Conservation (phyloP, 2,113 vertebrate species). For the Oncorhynchus tshawytscha region DNA sequence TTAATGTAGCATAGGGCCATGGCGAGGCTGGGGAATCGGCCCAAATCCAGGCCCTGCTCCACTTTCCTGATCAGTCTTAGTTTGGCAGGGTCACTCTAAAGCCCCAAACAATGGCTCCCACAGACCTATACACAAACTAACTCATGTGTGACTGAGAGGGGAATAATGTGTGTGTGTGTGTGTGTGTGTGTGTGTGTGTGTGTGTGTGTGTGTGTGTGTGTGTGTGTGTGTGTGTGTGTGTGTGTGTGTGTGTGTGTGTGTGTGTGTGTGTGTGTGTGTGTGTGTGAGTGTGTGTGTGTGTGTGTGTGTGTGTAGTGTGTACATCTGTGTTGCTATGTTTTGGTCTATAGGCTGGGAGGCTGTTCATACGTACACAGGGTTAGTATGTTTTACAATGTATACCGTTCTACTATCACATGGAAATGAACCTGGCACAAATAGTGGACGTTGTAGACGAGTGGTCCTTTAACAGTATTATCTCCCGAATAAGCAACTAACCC, state of each 20-base stretch:
- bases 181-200: constrained; percentile 15
- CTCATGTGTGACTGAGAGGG: constrained; percentile 46
- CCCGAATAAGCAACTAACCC: not conserved
- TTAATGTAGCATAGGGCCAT: constrained; percentile 22
- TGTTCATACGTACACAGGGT: not conserved
- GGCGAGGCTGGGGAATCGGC: constrained; percentile 8
- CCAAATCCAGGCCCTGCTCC: constrained; percentile 23
- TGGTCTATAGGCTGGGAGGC: not conserved
- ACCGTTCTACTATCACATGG: no score
- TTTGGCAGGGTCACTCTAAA: constrained; percentile 46
- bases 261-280: constrained; percentile 36
- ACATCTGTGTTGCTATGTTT: not conserved
- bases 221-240: not conserved
- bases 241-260: constrained; percentile 14
- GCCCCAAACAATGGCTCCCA: constrained; percentile 54
- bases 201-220: not conserved
- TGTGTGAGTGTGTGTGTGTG: constrained; percentile 13
- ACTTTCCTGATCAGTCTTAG: constrained; percentile 62
- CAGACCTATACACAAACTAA: constrained; percentile 28
- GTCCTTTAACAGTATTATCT: no score
- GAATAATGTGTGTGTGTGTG: constrained; percentile 37
- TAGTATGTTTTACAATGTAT: not conserved
- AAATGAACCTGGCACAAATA: no score
- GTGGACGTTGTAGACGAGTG: no score
- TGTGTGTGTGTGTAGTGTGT: constrained; percentile 5